These are phyloP conservation scores for Scaptomyza polygonia DNA, from an alignment of 2,888 invertebrate species.

Conservation along the genomic window DNA sequence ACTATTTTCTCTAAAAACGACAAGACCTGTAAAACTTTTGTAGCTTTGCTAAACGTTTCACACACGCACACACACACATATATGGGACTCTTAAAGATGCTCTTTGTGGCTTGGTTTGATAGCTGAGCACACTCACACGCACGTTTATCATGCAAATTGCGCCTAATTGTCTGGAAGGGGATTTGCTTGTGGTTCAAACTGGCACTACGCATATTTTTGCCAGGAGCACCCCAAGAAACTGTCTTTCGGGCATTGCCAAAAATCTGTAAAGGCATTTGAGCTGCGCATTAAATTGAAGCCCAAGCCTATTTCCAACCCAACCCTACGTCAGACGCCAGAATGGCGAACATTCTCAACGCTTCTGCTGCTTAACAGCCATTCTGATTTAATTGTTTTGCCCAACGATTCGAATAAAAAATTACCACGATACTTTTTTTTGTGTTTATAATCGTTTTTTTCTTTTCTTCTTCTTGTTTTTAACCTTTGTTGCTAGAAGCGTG, in stretches of 20 bases:
- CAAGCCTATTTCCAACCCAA: background rate
- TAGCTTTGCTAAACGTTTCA: constrained; percentile 55
- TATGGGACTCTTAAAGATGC: constrained; percentile 74
- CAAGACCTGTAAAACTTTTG: constrained; percentile 67
- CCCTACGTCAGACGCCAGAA: constrained; percentile 28
- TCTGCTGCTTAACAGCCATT: constrained; percentile 62
- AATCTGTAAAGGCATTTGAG: constrained; percentile 53
- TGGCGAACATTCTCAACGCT: constrained; percentile 60
- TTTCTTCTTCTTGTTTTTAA: background rate
- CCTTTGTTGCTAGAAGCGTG: constrained; percentile 7
- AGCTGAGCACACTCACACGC: constrained; percentile 33
- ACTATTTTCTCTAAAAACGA: constrained; percentile 4
- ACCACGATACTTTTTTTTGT: constrained; percentile 36
- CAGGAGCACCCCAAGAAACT: constrained; percentile 25
- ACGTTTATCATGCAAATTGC: constrained; percentile 78
- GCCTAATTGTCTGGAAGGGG: constrained; percentile 80
- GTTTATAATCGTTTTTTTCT: background rate
- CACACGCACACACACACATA: constrained; percentile 22
- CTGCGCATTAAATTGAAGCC: constrained; percentile 43
- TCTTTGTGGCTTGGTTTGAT: constrained; percentile 77
- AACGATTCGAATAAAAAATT: constrained; percentile 55
- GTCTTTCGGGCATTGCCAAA: constrained; percentile 18
- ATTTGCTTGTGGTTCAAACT: constrained; percentile 56
- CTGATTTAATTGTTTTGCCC: constrained; percentile 79
- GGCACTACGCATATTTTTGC: constrained; percentile 51